These are phyloP conservation scores for Pemphredon lugubris DNA, from an alignment of 2,888 invertebrate species.

Conservation along the genomic window DNA sequence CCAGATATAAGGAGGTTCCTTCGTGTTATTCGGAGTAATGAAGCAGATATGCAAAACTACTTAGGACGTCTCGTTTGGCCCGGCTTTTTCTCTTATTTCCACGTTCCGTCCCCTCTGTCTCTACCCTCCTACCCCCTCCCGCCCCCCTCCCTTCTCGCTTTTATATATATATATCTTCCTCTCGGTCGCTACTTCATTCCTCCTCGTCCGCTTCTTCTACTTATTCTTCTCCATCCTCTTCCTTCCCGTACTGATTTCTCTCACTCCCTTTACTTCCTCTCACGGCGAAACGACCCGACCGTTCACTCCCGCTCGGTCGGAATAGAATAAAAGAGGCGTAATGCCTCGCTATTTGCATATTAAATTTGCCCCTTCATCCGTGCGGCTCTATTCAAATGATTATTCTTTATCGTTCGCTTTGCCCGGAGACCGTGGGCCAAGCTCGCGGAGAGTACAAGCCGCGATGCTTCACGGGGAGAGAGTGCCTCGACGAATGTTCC, in stretches of 20 bases:
- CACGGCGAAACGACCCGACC: constrained; percentile 15
- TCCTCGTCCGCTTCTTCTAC: constrained; percentile 4
- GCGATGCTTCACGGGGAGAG: constrained; percentile 23
- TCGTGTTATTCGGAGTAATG: constrained; percentile 69
- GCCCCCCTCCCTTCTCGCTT: neutral
- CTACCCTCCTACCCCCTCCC: constrained; percentile 1
- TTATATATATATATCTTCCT: too few relatives aligned
- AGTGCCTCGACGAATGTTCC: too few relatives aligned
- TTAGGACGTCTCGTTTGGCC: constrained; percentile 62
- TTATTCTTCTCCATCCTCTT: constrained; percentile 2
- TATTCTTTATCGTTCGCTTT: constrained; percentile 63
- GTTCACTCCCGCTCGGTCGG: constrained; percentile 25
- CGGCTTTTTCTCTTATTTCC: constrained; percentile 39
- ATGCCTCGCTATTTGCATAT: constrained; percentile 73
- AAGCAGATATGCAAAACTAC: constrained; percentile 74
- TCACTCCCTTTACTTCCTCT: too few relatives aligned
- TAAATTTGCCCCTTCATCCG: constrained; percentile 67
- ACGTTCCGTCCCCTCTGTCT: constrained; percentile 17
- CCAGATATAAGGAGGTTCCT: constrained; percentile 61
- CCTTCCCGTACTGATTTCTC: constrained; percentile 6
- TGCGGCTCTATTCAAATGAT: constrained; percentile 66
- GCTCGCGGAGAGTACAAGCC: constrained; percentile 12
- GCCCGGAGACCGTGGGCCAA: too few relatives aligned
- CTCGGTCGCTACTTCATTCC: too few relatives aligned
- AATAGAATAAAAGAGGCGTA: constrained; percentile 65